A percentile compares a stretch with the other conserved stretches of the same genome.
Evolutionary conservation across 1,140 invertebrate species (phyloP).

Genomic region (Zaprionus africanus): DNA sequence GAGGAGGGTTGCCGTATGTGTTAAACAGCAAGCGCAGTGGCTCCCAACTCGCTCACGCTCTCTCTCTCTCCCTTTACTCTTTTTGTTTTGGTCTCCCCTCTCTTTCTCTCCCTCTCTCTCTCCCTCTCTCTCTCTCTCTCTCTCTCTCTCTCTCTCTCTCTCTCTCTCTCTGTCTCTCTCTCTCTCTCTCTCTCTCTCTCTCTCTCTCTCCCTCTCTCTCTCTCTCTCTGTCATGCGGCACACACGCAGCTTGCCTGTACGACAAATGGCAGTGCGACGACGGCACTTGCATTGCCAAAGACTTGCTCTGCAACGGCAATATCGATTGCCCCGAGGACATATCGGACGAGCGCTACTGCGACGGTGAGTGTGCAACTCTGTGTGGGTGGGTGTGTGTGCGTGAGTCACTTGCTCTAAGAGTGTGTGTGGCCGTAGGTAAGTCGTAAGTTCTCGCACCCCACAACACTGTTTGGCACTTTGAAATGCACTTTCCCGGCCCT

Average conservation of each 20-base stretch:
- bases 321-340: conserved; percentile 88
- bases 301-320: conserved; percentile 87
- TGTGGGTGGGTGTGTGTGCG: neutral
- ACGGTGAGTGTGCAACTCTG: conserved; percentile 85
- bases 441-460: conserved; percentile 2
- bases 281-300: conserved; percentile 87
- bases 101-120: conserved; percentile 4
- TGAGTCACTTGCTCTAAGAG: conserved; percentile 14
- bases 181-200: neutral
- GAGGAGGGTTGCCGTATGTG: conserved; percentile 87
- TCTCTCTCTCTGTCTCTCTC: neutral
- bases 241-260: conserved; percentile 85
- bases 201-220: conserved; percentile 9
- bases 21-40: conserved; percentile 5
- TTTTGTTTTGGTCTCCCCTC: neutral
- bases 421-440: conserved; percentile 28
- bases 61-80: neutral
- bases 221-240: conserved; percentile 14
- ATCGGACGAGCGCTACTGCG: conserved; percentile 90
- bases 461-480: conserved; percentile 38
- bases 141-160: neutral
- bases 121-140: neutral
- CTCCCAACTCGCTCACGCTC: neutral
- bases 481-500: conserved; percentile 22
- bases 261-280: conserved; percentile 87